Base-by-base conservation (phyloP, 2,797 vertebrate genomes). In the Neomorphus geoffroyi region DNA sequence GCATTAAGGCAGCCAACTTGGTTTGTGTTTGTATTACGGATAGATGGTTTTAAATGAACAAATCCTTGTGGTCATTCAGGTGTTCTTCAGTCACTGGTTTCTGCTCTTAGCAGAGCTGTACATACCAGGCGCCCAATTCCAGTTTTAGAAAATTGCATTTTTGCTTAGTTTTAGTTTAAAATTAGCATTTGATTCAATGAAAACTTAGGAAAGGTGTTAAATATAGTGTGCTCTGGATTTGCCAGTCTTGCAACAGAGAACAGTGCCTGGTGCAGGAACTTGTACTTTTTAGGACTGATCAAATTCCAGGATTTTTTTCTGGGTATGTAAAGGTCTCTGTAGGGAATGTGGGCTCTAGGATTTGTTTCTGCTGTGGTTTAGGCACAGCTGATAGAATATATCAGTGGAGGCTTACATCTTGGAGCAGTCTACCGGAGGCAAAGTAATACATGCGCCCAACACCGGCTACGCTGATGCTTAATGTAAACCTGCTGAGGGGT, bases 391-490 rank as follows among this genome's bases (percentile, higher is more conserved):
- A 15, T 51, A 35, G 80, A 27, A 27, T 39, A 10, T 11, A 19
- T 69, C 53, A 30, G 4, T 8, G 26, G 13, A 43, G 50, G 11
- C 33, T 77, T 51, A 9, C 35, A 16, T 16, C 32, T 41, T 9
- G 0, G 6, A 50, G 37, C 11, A 22, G 33, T 28, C 50, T 65
- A 4, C 32, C 21, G 51, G 56, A 62, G 54, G 14, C 53, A 64
- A 8, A 80, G 4, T 4, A 43, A 45, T 26, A 6, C 18, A 1
- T 11, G 37, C 18, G 33, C 80, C n/a, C 17, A 11, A 3, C 30
- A 4, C 18, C 3, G 1, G 23, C 32, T 54, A 6, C 0, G 1
- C 48, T 24, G 60, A 27, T 11, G 3, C 62, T 56, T 10, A 3
- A 8, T 3, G 18, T 18, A 28, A 75, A 50, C 41, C 46, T 51